Conservation (phyloP, 2,888 invertebrate genomes). For the Netelia inedita region DNA sequence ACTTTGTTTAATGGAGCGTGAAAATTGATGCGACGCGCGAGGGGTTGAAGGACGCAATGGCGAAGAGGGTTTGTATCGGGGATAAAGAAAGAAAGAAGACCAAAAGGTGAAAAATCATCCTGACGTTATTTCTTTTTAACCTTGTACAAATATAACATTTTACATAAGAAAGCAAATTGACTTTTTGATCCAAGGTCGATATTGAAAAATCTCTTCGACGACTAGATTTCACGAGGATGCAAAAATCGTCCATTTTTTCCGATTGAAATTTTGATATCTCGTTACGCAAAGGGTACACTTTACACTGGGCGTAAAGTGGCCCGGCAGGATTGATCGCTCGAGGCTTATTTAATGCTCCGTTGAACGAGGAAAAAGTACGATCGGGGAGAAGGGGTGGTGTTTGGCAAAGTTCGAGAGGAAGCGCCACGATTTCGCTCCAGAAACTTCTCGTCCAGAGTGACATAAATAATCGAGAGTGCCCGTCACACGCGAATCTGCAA, state of each 20-base stretch:
- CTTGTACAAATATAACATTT: no score
- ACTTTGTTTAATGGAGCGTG: conserved; percentile 68
- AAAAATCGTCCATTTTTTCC: neutral
- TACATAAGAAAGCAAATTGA: no score
- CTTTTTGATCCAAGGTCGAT: no score
- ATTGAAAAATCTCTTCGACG: no score
- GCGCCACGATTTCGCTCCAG: no score
- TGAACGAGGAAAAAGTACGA: conserved; percentile 13
- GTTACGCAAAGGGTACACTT: neutral
- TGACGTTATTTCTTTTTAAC: no score
- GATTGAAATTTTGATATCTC: conserved; percentile 10
- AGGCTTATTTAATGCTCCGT: conserved; percentile 21
- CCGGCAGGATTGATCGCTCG: conserved; percentile 7
- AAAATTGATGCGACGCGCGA: conserved; percentile 67
- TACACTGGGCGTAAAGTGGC: conserved; percentile 11
- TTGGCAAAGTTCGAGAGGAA: neutral
- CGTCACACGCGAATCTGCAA: neutral
- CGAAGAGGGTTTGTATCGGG: neutral
- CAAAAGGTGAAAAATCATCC: neutral
- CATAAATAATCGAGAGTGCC: conserved; percentile 25
- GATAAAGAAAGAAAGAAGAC: neutral
- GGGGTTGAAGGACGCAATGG: neutral
- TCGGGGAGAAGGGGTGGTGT: neutral
- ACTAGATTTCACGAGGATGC: neutral
- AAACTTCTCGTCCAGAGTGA: neutral